phyloP scores from a whole-genome alignment of 2,113 vertebrate genomes.

The Notothenia rossii region DNA sequence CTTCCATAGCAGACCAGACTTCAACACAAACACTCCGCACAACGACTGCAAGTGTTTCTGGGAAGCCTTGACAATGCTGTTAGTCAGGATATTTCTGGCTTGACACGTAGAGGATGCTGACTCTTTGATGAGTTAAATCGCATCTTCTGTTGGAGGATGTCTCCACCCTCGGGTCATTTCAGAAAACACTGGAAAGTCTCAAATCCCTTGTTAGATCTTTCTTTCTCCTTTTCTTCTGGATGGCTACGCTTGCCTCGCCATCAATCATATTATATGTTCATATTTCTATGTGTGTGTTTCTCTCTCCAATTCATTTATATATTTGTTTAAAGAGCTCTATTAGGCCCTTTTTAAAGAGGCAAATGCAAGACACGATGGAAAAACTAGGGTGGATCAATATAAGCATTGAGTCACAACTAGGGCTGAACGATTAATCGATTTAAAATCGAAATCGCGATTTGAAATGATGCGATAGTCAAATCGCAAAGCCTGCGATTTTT shows the following conservation, averaged over 20 bases:
- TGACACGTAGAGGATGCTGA: background rate
- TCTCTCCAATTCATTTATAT: background rate
- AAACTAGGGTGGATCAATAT: background rate
- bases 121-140: constrained; percentile 36
- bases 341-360: background rate
- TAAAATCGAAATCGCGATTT: too few species aligned
- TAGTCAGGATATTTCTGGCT: constrained; percentile 2
- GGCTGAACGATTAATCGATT: too few species aligned
- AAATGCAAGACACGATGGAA: background rate
- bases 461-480: too few species aligned
- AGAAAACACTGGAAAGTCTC: constrained; percentile 1
- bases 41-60: constrained; percentile 17
- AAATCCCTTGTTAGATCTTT: constrained; percentile 3
- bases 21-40: constrained; percentile 12
- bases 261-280: background rate
- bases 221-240: background rate
- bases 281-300: background rate
- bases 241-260: background rate
- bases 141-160: constrained; percentile 7
- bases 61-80: constrained; percentile 10
- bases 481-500: too few species aligned
- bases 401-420: background rate
- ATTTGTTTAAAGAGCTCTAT: too few species aligned
- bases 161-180: constrained; percentile 14
- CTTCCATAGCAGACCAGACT: constrained; percentile 12